These are phyloP conservation scores for Lagopus muta DNA, from an alignment of 2,113 vertebrate genomes.

Conservation along the genomic window DNA sequence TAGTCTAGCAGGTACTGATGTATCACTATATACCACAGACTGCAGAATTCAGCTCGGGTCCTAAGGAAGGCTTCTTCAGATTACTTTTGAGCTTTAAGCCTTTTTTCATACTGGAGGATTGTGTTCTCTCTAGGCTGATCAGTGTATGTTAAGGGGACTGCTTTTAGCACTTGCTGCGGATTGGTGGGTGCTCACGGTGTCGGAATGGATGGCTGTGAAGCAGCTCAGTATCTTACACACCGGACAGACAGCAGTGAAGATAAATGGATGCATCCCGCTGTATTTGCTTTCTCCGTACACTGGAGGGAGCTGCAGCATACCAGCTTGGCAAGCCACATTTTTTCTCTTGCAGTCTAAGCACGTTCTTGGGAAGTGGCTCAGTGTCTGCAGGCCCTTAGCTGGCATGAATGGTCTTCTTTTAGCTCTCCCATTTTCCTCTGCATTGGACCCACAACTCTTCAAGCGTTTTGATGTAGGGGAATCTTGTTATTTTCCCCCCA, in stretches of 20 bases:
- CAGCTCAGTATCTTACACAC: fast-evolving
- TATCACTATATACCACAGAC: neutral
- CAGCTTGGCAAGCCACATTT: neutral
- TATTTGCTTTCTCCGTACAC: conserved; percentile 12
- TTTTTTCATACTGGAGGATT: neutral
- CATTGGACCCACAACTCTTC: neutral
- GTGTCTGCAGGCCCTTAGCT: neutral
- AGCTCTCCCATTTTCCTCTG: neutral
- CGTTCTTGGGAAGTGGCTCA: neutral
- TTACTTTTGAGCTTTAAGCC: neutral
- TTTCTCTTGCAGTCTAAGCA: neutral
- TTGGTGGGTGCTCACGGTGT: neutral
- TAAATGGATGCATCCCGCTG: neutral
- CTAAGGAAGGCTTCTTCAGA: neutral
- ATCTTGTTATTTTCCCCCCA: neutral
- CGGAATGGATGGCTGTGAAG: neutral
- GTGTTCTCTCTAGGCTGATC: neutral
- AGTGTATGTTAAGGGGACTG: fast-evolving
- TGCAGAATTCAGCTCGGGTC: neutral
- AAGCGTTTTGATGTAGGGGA: neutral
- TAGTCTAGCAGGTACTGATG: neutral
- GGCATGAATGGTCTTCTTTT: neutral
- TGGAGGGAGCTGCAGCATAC: conserved; percentile 49
- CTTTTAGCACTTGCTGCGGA: neutral
- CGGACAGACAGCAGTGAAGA: neutral